Conservation (phyloP, 2,888 invertebrate genomes). For the Scaeva pyrastri region DNA sequence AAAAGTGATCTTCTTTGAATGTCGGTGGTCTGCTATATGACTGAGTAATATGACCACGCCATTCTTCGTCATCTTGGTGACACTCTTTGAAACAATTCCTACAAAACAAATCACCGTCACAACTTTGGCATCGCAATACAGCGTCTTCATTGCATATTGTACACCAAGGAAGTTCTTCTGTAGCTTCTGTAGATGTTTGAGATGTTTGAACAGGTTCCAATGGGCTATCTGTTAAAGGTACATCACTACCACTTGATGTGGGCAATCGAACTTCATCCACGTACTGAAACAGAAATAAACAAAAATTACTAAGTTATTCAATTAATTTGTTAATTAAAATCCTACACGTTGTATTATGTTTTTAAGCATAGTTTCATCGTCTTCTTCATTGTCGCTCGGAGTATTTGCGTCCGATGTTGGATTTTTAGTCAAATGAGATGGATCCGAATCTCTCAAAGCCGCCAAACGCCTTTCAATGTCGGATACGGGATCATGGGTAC, state of each 20-base stretch:
- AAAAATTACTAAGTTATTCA: background rate
- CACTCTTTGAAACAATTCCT: slow-evolving; percentile 89
- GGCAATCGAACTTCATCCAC: slow-evolving; percentile 85
- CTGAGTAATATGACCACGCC: slow-evolving; percentile 80
- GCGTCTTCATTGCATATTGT: slow-evolving; percentile 94
- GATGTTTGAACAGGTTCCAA: slow-evolving; percentile 76
- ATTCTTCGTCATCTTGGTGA: slow-evolving; percentile 88
- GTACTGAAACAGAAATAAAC: slow-evolving; percentile 80
- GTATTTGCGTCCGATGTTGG: slow-evolving; percentile 77
- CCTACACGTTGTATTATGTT: slow-evolving; percentile 81
- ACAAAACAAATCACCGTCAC: slow-evolving; percentile 93
- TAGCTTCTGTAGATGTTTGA: slow-evolving; percentile 67
- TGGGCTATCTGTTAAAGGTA: slow-evolving; percentile 80
- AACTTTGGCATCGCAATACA: slow-evolving; percentile 89
- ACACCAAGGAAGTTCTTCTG: slow-evolving; percentile 91
- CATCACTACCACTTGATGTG: slow-evolving; percentile 82
- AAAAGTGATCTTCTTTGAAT: slow-evolving; percentile 82
- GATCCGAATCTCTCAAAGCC: slow-evolving; percentile 84
- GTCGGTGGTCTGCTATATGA: slow-evolving; percentile 80
- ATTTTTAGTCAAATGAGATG: slow-evolving; percentile 20
- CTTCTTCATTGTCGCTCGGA: slow-evolving; percentile 82
- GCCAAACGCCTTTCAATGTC: slow-evolving; percentile 86
- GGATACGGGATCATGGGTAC: slow-evolving; percentile 84
- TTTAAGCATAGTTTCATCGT: slow-evolving; percentile 82
- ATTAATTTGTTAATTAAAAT: background rate